phyloP scores from a whole-genome alignment of 2,797 vertebrate genomes.

The Hydrolagus colliei region DNA sequence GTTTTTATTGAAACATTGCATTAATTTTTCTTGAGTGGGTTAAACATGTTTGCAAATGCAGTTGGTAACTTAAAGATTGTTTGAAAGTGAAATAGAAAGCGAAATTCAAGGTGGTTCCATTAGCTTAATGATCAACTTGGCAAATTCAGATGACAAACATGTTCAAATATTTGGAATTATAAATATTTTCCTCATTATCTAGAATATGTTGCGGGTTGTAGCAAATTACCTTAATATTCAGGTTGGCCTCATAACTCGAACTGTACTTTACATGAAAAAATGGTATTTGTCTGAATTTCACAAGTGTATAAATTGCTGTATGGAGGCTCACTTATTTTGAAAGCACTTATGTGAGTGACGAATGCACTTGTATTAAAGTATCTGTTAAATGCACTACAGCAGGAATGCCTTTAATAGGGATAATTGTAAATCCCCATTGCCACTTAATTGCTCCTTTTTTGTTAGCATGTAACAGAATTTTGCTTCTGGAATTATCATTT shows the following conservation, averaged over 20 bases:
- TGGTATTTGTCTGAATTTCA: neutral
- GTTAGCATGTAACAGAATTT: neutral
- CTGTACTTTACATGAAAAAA: neutral
- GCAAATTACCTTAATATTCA: neutral
- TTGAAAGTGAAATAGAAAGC: neutral
- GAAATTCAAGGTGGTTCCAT: neutral
- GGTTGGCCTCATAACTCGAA: neutral
- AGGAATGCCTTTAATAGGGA: neutral
- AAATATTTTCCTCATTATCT: no score
- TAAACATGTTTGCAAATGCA: neutral
- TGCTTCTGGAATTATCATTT: conserved; percentile 2
- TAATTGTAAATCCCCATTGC: neutral
- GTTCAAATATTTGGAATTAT: neutral
- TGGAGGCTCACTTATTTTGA: neutral
- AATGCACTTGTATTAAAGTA: neutral
- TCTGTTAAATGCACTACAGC: neutral
- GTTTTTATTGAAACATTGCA: neutral
- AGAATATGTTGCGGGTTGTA: neutral
- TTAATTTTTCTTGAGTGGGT: neutral
- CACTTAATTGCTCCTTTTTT: neutral
- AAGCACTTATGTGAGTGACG: neutral
- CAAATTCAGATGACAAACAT: neutral
- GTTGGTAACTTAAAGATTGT: neutral
- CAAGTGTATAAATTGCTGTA: neutral
- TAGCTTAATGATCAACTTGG: neutral